A percentile compares a stretch with the other conserved stretches of the same genome.
Conservation (phyloP, 2,797 vertebrate genomes). For the Petrocephalus schoutedeni region DNA sequence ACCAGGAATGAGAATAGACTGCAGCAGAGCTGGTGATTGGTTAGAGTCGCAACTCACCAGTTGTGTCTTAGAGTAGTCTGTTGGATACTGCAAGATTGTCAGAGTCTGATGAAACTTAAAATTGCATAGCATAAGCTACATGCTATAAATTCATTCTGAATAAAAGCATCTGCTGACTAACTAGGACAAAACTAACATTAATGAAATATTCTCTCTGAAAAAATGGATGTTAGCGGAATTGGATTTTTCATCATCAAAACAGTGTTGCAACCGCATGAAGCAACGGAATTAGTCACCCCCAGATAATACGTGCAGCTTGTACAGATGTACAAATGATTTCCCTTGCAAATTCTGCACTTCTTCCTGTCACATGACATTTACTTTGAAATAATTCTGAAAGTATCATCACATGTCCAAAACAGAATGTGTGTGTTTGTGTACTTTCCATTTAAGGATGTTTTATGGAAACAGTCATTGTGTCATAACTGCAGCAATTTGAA, state of each 20-base stretch:
- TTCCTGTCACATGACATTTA: constrained; percentile 7
- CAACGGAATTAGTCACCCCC: not conserved
- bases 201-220: not conserved
- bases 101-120: not conserved
- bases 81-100: not conserved
- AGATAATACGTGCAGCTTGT: not conserved
- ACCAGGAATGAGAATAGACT: not conserved
- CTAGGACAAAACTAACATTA: not conserved
- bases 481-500: not conserved
- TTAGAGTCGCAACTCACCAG: not conserved
- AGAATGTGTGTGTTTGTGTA: not conserved
- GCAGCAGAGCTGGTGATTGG: not conserved
- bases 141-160: not conserved
- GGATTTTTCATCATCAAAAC: not conserved
- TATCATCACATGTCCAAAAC: not conserved
- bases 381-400: not conserved
- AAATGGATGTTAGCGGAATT: not conserved
- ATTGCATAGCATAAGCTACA: not conserved
- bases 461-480: not conserved
- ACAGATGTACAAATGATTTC: not conserved
- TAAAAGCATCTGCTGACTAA: not conserved
- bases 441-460: not conserved
- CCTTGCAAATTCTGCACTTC: not conserved
- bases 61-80: not conserved
- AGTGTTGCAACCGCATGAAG: not conserved